These are phyloP conservation scores for Hydraecia micacea DNA, from an alignment of 2,888 invertebrate species.

Conservation along the genomic window DNA sequence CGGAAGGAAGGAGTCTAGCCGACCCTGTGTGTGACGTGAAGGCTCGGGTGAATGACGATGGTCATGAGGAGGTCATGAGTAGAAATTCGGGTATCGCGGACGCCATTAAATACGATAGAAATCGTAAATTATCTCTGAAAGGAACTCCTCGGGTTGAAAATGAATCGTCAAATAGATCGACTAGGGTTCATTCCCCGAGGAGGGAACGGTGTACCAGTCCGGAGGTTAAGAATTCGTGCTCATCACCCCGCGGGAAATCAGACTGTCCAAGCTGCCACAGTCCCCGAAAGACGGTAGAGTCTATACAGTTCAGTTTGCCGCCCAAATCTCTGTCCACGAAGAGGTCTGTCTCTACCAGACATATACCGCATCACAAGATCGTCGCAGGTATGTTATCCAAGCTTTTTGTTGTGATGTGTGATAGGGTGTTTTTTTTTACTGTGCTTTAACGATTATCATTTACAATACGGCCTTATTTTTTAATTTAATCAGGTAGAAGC, in stretches of 20 bases:
- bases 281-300: conserved; percentile 77
- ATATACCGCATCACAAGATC: conserved; percentile 84
- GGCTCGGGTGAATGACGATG: conserved; percentile 62
- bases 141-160: conserved; percentile 67
- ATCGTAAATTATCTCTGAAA: conserved; percentile 68
- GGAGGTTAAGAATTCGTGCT: conserved; percentile 72
- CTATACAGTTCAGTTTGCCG: conserved; percentile 77
- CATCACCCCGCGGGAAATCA: conserved; percentile 71
- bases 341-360: conserved; percentile 68
- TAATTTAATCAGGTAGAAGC: background rate
- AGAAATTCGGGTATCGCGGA: conserved; percentile 79
- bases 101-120: conserved; percentile 75
- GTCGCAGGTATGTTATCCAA: conserved; percentile 79
- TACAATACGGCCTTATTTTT: background rate
- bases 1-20: conserved; percentile 60
- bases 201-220: conserved; percentile 69
- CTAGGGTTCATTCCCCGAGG: conserved; percentile 66
- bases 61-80: conserved; percentile 82
- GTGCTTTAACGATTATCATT: background rate
- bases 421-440: background rate
- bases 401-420: background rate
- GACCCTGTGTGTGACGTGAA: conserved; percentile 61
- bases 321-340: conserved; percentile 76
- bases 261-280: conserved; percentile 74
- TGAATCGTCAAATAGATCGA: conserved; percentile 70